Base-by-base conservation (phyloP, 2,888 invertebrate genomes). In the Epirrhoe tristata region DNA sequence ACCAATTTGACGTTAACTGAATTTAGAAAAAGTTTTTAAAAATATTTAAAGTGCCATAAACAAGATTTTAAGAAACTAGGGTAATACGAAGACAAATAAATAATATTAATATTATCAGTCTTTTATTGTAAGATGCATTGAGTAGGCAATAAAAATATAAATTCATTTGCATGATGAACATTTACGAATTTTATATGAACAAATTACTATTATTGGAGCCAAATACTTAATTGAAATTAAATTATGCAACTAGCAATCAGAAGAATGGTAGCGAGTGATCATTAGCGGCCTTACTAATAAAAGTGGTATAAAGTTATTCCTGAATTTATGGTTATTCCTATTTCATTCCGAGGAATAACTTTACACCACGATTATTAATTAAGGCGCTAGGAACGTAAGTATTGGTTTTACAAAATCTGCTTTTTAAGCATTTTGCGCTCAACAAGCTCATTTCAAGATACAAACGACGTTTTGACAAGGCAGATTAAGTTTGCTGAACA, bases 121-220 rank as follows among this genome's bases (percentile, higher is more conserved):
- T 72, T 71, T 72, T 69, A 72, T 72, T 72, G 52, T 54, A 31
- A 24, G 39, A 64, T 48, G 14, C 48, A 43, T 43, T 43, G 39
- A 48, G 48, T 48, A 48, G 6, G 16, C 7, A 48, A 14, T 6
- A 7, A 48, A 48, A 48, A 48, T 2, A 16, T 16, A 14, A 48
- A 43, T 43, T 43, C 39, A 43, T 12, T 10, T 46, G n/a, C 14
- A 46, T 7, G 5, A 14, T 16, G 14, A 32, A 43, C 24, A 36
- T 51, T 61, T 1, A 14, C 53, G 14, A n/a, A 32, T 24, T 51
- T 17, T 12, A 32, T 32, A 53, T 14, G 5, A 53, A 14, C n/a
- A n/a, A 53, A 5, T 32, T 34, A 34, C 39, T 43, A 43, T 2
- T 24, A 24, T 24, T 24, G 39, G 12, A 43, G 12, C 39, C 39